Conservation (phyloP, 1,140 invertebrate genomes). For the Pseudomyrmex flavicornis region DNA sequence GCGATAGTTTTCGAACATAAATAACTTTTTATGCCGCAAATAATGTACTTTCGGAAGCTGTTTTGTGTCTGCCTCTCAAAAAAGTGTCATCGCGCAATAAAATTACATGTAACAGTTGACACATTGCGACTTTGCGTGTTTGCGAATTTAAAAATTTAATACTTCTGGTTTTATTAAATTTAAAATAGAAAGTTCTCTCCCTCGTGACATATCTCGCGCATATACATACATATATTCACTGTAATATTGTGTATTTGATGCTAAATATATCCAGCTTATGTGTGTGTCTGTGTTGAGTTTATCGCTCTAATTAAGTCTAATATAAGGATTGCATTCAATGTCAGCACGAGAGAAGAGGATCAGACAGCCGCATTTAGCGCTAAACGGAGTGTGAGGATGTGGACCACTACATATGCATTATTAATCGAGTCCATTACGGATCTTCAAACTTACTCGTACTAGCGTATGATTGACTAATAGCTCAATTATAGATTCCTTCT, state of each 20-base stretch:
- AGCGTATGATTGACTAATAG: slow-evolving; percentile 19
- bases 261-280: slow-evolving; percentile 17
- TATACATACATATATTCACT: not conserved
- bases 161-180: too few relatives aligned
- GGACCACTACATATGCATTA: slow-evolving; percentile 21
- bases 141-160: not conserved
- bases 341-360: slow-evolving; percentile 35
- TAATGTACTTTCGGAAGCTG: not conserved
- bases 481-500: not conserved
- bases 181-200: not conserved
- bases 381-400: slow-evolving; percentile 26
- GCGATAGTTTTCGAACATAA: too few relatives aligned
- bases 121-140: not conserved
- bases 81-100: not conserved
- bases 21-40: not conserved
- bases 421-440: slow-evolving; percentile 37
- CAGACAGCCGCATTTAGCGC: slow-evolving; percentile 36
- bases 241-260: not conserved
- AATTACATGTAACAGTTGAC: not conserved
- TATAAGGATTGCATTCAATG: slow-evolving; percentile 51
- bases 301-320: slow-evolving; percentile 55
- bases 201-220: not conserved
- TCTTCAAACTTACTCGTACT: slow-evolving; percentile 30
- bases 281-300: slow-evolving; percentile 1
- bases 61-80: not conserved